Base-by-base conservation (phyloP, 2,888 invertebrate species). In the Latheticus oryzae region DNA sequence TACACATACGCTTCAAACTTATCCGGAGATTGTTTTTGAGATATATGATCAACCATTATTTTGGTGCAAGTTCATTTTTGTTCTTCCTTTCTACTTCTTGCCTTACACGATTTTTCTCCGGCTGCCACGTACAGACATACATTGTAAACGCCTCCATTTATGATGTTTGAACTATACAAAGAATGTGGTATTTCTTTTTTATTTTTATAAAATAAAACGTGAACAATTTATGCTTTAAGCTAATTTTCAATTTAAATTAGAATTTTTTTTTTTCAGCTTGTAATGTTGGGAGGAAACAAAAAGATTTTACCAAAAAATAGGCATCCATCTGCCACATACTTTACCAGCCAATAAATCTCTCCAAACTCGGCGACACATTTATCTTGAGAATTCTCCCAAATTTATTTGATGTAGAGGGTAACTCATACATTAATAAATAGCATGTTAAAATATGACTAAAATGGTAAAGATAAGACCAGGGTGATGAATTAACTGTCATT, bases 301-400 rank as follows among this genome's bases (percentile, higher is more conserved):
- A 33, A 32, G 23, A 40, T 26, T 53, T 52, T 48, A 16, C 26
- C 26, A 15, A 43, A 42, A 17, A 30, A 23, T 40, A 15, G 21
- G 33, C 15, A 33, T 17, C 42, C 35, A 35, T 47, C 47, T 13
- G 26, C 48, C 43, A 43, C 56, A 56, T 56, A 56, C 48, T 56
- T 48, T 48, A 40, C 24, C 38, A 33, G 17, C 50, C 50, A 23
- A 56, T 56, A 50, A 56, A 50, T 56, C 50, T 50, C 13, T 35
- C 42, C 50, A 56, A 56, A 50, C 56, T 23, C 50, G 42, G 50
- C 52, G 57, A 58, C 57, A 58, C 57, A 58, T 58, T 58, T 58
- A 58, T 58, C 57, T 58, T 38, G 28, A 45, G 57, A 45, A 56
- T 50, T 42, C 37, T 30, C 19, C 51, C 51, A 45, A 58, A 58